Conservation (phyloP, 2,113 vertebrate genomes). For the Syngnathoides biaculeatus region DNA sequence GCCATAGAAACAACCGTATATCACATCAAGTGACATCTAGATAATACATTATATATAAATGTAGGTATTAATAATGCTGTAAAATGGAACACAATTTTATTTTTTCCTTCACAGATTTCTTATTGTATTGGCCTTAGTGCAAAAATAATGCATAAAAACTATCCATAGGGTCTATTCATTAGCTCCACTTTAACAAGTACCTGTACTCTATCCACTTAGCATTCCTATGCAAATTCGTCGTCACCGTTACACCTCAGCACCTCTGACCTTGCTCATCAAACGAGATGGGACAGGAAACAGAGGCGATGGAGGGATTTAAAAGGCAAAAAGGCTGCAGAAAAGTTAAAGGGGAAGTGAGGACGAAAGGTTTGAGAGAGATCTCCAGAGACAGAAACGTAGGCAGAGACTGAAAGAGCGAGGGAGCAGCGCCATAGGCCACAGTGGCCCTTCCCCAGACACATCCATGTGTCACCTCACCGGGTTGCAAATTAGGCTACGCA, state of each 20-base stretch:
- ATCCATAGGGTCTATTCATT: background rate
- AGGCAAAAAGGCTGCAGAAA: conserved; percentile 18
- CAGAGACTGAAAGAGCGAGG: conserved; percentile 24
- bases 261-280: conserved; percentile 10
- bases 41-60: too few relatives aligned
- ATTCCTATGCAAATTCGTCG: conserved; percentile 1
- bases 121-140: background rate
- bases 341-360: conserved; percentile 46
- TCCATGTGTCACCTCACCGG: conserved; percentile 63
- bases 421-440: conserved; percentile 49
- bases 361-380: conserved; percentile 48
- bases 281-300: conserved; percentile 14
- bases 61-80: background rate
- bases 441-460: conserved; percentile 36
- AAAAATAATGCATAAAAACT: background rate
- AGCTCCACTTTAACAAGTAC: background rate
- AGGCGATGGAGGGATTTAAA: background rate
- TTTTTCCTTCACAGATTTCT: background rate
- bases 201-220: background rate
- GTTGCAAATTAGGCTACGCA: conserved; percentile 62
- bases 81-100: background rate
- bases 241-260: conserved; percentile 15
- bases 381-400: conserved; percentile 43
- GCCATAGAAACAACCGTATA: too few relatives aligned
- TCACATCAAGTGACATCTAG: too few relatives aligned